phyloP scores from a whole-genome alignment of 2,113 vertebrate species.

The Ploceus nigricollis region DNA sequence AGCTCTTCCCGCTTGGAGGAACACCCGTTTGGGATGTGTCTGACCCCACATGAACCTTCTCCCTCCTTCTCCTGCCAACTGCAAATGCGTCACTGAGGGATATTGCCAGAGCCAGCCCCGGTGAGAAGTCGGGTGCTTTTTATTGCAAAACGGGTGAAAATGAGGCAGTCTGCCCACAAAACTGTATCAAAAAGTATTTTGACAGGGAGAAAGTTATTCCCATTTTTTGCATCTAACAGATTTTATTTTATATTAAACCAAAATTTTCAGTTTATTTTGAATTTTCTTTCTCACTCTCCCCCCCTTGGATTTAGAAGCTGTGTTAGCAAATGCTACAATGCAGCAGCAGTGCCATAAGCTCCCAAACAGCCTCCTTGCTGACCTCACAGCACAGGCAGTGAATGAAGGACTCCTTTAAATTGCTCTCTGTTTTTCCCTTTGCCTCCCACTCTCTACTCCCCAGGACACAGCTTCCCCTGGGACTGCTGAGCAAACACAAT shows the following conservation, averaged over 20 bases:
- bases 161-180: neutral
- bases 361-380: neutral
- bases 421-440: neutral
- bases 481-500: neutral
- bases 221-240: neutral
- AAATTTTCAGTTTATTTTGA: neutral
- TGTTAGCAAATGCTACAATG: neutral
- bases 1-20: neutral
- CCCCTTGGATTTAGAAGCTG: neutral
- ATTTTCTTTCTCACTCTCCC: neutral
- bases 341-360: neutral
- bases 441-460: neutral
- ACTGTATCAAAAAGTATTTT: neutral
- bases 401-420: neutral
- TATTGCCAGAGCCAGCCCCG: neutral
- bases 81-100: slow-evolving; percentile 13
- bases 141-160: neutral
- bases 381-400: neutral
- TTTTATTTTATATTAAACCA: neutral
- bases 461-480: neutral
- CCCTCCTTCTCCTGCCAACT: slow-evolving; percentile 5
- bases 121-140: neutral
- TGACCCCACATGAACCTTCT: slow-evolving; percentile 4
- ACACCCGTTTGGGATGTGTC: neutral
- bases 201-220: neutral